Base-by-base conservation (phyloP, 23 tunicate species). In the Trididemnum clinides region DNA sequence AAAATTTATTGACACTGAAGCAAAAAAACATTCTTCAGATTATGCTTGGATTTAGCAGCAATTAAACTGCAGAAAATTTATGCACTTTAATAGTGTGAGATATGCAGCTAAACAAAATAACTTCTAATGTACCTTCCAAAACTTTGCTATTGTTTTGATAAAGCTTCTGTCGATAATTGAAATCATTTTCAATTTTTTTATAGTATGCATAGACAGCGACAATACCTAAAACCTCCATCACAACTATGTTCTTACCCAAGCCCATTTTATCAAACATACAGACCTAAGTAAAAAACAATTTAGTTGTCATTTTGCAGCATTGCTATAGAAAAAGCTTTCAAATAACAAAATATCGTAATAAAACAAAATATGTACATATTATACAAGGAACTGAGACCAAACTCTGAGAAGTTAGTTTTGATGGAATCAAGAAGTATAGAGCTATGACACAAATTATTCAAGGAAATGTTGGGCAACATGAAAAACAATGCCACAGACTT, bases 181-280 rank as follows among this genome's bases (percentile, higher is more conserved):
- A 29, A 25, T 87, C 81, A 19, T 72, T 66, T 51, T 87, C 85
- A 5, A 87, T 87, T 34, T 87, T 87, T 28, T 87, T 80, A 50
- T 70, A 87, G 51, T 87, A 87, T 23, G 34, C 33, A 51, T 78
- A 80, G 4, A 51, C 91, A 18, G 51, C 91, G 51, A 80, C 29
- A 1, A 70, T 32, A 5, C 85, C 85, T 5, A 64, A 33, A 18
- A 70, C 12, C 34, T 87, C 91, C 21, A 71, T 0, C 18, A 64
- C 71, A 26, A 80, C 72, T 1, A 87, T 19, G 21, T 10, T 2
- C 37, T 10, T 59, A 59, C 25, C 25, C 25, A 59, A 10, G 25
- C 23, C 20, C 20, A 59, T n/a, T 59, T 10, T 44, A 44, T 7
- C 10, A 44, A 15, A 15, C 54, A 7, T 10, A 10, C 10, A 44